Evolutionary conservation across 2,888 invertebrate genomes (phyloP).

Genomic region (Suillia variegata): DNA sequence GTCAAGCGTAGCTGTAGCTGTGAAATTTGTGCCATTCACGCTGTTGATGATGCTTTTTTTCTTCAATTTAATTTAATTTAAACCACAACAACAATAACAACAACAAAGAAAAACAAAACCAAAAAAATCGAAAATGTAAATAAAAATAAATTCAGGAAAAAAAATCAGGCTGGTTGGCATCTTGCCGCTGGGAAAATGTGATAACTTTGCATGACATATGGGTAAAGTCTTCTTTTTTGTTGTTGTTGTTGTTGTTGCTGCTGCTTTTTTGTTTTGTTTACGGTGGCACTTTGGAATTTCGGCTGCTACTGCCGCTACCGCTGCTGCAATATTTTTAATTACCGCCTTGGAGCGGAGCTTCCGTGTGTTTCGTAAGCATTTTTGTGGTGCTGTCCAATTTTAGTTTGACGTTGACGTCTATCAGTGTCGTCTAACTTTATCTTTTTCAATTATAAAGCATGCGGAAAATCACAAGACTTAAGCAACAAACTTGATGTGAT

Average conservation of each 20-base stretch:
- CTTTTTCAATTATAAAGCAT: too few relatives aligned
- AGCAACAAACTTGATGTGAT: too few relatives aligned
- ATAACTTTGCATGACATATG: slow-evolving; percentile 26
- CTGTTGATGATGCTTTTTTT: background rate
- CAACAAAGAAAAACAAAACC: too few relatives aligned
- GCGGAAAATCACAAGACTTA: too few relatives aligned
- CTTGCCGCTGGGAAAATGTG: slow-evolving; percentile 6
- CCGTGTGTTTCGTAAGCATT: slow-evolving; percentile 28
- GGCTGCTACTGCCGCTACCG: background rate
- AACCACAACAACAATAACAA: too few relatives aligned
- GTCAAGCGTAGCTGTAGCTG: slow-evolving; percentile 13
- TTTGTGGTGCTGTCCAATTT: background rate
- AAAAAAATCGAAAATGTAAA: slow-evolving; percentile 22
- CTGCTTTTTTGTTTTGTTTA: too few relatives aligned
- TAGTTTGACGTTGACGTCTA: background rate
- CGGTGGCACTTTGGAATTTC: slow-evolving; percentile 3
- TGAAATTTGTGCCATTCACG: slow-evolving; percentile 22
- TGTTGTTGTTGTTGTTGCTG: too few relatives aligned
- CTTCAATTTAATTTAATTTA: too few relatives aligned
- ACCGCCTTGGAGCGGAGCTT: slow-evolving; percentile 29
- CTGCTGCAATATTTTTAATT: slow-evolving; percentile 31
- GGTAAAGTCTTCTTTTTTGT: slow-evolving; percentile 26
- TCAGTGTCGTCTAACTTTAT: too few relatives aligned
- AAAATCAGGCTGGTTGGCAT: too few relatives aligned
- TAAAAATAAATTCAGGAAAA: slow-evolving; percentile 18